Base-by-base conservation (phyloP, 2,113 vertebrate species). In the Dendrocopos noguchii region DNA sequence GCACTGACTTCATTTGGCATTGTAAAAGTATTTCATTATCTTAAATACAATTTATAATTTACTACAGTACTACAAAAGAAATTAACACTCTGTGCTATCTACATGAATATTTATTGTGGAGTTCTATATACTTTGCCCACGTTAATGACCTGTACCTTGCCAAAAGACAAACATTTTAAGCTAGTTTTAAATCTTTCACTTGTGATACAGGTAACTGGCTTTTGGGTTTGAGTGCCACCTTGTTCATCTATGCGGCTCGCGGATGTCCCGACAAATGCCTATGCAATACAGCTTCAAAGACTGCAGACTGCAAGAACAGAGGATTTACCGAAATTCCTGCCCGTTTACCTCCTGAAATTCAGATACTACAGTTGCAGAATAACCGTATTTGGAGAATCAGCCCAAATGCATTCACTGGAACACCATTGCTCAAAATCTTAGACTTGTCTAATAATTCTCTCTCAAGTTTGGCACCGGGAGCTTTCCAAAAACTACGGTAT, bases 371-470 rank as follows among this genome's bases (percentile, higher is more conserved):
- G 95, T 83, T 99, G 63, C 99, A 99, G 95, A 98, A 99, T 67
- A 99, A 99, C 71, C 98, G 95, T 8, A 99, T 99, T 94, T 97
- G 97, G 82, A 98, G 97, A 72, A 97, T 99, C 73, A 98, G 98
- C 64, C 98, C 98, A 34, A 98, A 97, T 44, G 98, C 98, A 22
- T 99, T 99, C 95, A 95, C 95, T 68, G 98, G 98, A 53, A 98
- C 98, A 15, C 97, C 98, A 0, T 47, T 97, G 15, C 98, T 99
- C 39, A 98, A 96, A 55, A 97, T 98, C 93, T 95, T 99, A 53
- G 98, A 99, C 92, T 95, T 99, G 91, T 98, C 98, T 9, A 99
- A 99, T 91, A 99, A 99, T 97, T 98, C 98, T 8, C 97, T 99
- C 91, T 98, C 98, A 55, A 97, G 90, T 14, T 84, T 99, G 93